A percentile compares a stretch with the other conserved stretches of the same genome.
Conservation (phyloP, 2,113 vertebrate species). For the Sminthopsis crassicaudata region DNA sequence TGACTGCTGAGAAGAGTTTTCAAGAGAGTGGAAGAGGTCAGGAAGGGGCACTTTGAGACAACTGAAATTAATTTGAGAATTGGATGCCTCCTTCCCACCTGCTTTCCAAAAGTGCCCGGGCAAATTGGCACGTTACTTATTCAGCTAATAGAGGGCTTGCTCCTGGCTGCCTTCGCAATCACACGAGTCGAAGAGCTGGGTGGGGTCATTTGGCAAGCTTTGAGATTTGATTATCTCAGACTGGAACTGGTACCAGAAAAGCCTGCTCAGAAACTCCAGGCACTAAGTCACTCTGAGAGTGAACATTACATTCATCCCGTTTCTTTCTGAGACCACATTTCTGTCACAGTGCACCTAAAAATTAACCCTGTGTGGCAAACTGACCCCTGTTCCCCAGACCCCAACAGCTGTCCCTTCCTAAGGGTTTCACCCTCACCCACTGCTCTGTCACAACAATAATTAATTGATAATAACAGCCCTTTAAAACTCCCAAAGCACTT, state of each 20-base stretch:
- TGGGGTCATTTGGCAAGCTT: constrained; percentile 29
- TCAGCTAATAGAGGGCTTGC: constrained; percentile 1
- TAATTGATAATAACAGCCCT: background rate
- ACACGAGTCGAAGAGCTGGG: constrained; percentile 48
- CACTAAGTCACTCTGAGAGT: background rate
- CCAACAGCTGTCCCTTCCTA: background rate
- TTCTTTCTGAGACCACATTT: background rate
- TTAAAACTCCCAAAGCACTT: background rate
- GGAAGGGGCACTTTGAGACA: constrained; percentile 72
- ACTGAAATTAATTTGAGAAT: constrained; percentile 71
- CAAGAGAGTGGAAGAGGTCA: constrained; percentile 66
- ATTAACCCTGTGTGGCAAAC: background rate
- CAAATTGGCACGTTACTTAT: constrained; percentile 12
- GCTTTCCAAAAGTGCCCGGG: constrained; percentile 61
- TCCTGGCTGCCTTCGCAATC: constrained; percentile 59
- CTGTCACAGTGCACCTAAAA: background rate
- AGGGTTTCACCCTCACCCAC: background rate
- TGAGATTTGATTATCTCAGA: constrained; percentile 58
- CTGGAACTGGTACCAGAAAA: background rate
- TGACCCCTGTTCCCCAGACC: background rate
- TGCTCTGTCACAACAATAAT: background rate
- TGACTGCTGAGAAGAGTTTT: constrained; percentile 68
- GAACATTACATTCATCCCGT: background rate
- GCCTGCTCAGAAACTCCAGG: background rate
- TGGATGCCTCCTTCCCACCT: constrained; percentile 58